Base-by-base conservation (phyloP, 1,140 invertebrate genomes). In the Brachionus paranguensis region DNA sequence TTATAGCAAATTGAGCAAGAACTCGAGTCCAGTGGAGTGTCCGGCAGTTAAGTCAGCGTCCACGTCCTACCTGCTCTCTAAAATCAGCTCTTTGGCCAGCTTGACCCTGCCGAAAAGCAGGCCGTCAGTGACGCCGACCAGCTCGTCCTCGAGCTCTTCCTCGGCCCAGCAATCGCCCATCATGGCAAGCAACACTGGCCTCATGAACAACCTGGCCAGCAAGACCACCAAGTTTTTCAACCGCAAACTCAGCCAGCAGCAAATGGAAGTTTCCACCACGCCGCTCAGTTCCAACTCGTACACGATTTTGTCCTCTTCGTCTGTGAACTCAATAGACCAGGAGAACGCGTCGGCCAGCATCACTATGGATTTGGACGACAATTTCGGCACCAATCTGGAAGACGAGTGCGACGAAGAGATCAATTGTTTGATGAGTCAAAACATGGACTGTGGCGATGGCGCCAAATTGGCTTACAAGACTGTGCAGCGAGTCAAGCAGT, bases 141-240 rank as follows among this genome's bases (percentile, higher is more conserved):
- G 45, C 70, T 43, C 33, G 12, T 53, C 45, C 24, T 76, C 72
- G n/a, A 76, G 20, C 12, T 50, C 72, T 8, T 76, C 72, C 7
- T 76, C 72, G 0, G 45, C 72, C 11, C 72, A 76, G 50, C 72
- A 76, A 33, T 76, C 72, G 24, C 72, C 72, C 12, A 76, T 76
- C 1, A 76, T 76, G 72, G 6, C 33, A 5, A 76, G 33, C 47
- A 29, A 53, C 12, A 14, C 7, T 3, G 45, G 45, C 27, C 27
- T 76, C 27, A 76, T 76, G 72, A 50, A 47, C 33, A 76, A 76
- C 27, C 4, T 76, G 20, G 72, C 72, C 3, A 76, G 11, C 33
- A 76, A 76, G 43, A 76, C 72, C 0, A 76, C 72, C 24, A 76
- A 76, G n/a, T 76, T 76, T 76, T 76, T 76, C 20, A 53, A 76